A percentile compares a stretch with the other conserved stretches of the same genome.
phyloP scores from a whole-genome alignment of 2,113 vertebrate genomes.

The Loxodonta africana region DNA sequence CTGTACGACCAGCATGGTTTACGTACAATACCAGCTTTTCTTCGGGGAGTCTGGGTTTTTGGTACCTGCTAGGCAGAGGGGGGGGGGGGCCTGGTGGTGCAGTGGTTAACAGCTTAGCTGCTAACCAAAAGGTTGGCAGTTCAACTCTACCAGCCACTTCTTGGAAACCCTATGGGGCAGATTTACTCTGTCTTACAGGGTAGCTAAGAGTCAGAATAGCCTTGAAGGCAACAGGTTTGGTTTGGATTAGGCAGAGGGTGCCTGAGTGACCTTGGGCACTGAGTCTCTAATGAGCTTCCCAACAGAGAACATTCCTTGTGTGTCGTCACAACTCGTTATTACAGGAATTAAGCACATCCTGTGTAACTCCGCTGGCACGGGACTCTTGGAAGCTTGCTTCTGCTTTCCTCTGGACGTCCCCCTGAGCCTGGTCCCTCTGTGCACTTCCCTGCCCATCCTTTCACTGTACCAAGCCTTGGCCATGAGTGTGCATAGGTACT shows the following conservation, averaged over 20 bases:
- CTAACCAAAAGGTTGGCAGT: no score
- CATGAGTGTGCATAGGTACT: background rate
- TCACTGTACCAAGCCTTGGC: background rate
- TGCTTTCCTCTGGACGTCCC: background rate
- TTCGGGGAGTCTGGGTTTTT: background rate
- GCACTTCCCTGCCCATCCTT: background rate
- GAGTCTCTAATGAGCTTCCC: background rate
- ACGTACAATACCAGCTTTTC: background rate
- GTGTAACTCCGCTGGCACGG: rapidly evolving
- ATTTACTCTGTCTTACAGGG: no score
- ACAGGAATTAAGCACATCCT: rapidly evolving
- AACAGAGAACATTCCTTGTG: rapidly evolving
- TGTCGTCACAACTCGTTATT: background rate
- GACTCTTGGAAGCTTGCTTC: background rate
- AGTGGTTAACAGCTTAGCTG: no score
- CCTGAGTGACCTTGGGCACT: rapidly evolving
- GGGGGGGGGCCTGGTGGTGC: no score
- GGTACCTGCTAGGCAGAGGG: background rate
- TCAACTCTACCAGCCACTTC: no score
- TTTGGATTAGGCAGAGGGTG: no score
- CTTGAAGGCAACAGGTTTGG: no score
- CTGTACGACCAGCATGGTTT: background rate
- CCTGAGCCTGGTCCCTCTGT: background rate
- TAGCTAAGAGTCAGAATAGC: no score
- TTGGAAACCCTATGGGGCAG: no score